These are phyloP conservation scores for Cephalotes varians DNA, from an alignment of 2,888 invertebrate species.

Conservation along the genomic window DNA sequence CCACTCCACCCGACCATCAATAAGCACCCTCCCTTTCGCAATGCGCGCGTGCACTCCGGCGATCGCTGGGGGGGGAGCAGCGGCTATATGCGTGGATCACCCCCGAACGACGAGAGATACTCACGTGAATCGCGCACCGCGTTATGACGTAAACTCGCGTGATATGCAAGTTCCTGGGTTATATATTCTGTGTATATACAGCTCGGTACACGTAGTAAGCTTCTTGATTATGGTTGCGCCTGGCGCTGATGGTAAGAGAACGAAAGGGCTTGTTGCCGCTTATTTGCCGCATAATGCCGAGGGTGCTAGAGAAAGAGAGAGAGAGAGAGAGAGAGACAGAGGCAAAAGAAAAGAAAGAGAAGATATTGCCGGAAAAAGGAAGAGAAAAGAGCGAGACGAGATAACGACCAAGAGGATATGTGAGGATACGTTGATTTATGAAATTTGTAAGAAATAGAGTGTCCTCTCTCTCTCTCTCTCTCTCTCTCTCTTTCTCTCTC, in stretches of 20 bases:
- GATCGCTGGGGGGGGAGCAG: neutral
- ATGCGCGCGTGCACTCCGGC: constrained; percentile 20
- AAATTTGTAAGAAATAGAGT: constrained; percentile 70
- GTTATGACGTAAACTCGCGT: constrained; percentile 16
- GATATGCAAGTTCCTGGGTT: constrained; percentile 18
- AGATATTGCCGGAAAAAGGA: neutral
- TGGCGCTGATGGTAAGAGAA: constrained; percentile 17
- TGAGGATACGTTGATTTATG: constrained; percentile 73
- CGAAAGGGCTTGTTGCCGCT: constrained; percentile 74
- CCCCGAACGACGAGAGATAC: constrained; percentile 6
- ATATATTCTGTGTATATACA: constrained; percentile 21
- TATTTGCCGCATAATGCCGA: constrained; percentile 80
- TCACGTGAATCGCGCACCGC: constrained; percentile 26
- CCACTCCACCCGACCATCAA: constrained; percentile 51
- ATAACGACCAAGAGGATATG: constrained; percentile 55
- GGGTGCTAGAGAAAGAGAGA: constrained; percentile 52
- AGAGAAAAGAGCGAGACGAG: constrained; percentile 37
- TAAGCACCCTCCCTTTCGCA: constrained; percentile 53
- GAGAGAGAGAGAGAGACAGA: neutral
- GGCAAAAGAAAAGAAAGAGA: neutral
- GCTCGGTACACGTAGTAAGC: constrained; percentile 32
- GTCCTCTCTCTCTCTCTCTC: neutral
- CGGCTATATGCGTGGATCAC: constrained; percentile 23
- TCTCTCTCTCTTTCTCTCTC: neutral
- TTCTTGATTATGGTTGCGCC: constrained; percentile 66